A percentile compares a stretch with the other conserved stretches of the same genome.
Evolutionary conservation across 1,140 invertebrate species (phyloP).

Genomic region (Caenorhabditis briggsae): DNA sequence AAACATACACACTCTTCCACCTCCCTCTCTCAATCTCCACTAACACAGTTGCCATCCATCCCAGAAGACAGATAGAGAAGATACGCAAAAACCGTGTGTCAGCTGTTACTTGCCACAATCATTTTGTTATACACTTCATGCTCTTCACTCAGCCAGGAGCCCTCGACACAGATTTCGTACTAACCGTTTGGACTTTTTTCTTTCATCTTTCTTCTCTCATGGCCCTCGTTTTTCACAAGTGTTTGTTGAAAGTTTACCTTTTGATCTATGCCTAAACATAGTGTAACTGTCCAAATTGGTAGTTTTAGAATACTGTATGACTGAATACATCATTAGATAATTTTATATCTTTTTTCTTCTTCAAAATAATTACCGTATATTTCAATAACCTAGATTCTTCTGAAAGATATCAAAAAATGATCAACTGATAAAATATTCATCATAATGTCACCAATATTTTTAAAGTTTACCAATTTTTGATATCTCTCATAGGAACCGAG

Average conservation of each 20-base stretch:
- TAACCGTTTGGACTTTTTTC: conserved; percentile 40
- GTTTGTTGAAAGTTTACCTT: conserved; percentile 17
- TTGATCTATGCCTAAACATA: background rate
- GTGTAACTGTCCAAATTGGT: no score
- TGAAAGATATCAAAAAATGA: no score
- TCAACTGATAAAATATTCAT: no score
- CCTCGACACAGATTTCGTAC: conserved; percentile 29
- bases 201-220: no score
- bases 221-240: conserved; percentile 23
- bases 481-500: no score
- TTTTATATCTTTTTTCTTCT: no score
- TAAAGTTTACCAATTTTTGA: no score
- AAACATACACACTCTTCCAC: background rate
- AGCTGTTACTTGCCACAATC: conserved; percentile 53
- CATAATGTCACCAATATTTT: no score
- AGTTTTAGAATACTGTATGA: no score
- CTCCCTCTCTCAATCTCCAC: background rate
- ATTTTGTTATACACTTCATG: conserved; percentile 53
- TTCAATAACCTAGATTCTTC: no score
- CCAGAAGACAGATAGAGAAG: background rate
- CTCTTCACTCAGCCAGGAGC: conserved; percentile 1
- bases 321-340: no score
- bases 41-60: conserved; percentile 21
- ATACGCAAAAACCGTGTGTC: conserved; percentile 43
- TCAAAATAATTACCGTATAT: no score